Base-by-base conservation (phyloP, 2,113 vertebrate species). In the Cynocephalus volans region DNA sequence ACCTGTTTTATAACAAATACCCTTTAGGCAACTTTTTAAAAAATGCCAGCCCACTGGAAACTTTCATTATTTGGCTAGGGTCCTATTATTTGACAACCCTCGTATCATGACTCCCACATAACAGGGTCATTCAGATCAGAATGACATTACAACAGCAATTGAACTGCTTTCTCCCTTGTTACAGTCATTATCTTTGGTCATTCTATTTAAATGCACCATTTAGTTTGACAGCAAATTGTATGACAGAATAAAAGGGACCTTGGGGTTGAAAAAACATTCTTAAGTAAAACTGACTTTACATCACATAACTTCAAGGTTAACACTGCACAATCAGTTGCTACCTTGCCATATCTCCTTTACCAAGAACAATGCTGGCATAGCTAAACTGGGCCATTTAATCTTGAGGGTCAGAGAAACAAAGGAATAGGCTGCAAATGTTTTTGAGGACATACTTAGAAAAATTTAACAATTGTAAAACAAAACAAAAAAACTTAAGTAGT, bases 171-270 rank as follows among this genome's bases (percentile, higher is more conserved):
- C 96, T 95, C 24, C 82, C 80, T 93, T 62, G 77, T 92, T 93
- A 77, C 8, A 97, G 80, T 95, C 85, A 97, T 83, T 94, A 96
- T 95, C 93, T 79, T 81, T 97, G 93, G 56, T 76, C 96, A 70
- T 97, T 98, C 92, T 95, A 93, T 92, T 98, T 97, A 98, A 98
- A 97, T 85, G 87, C 67, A 65, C 97, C 95, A 97, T 97, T 98
- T 97, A 98, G 85, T 67, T 95, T 95, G 87, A 98, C 88, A 94
- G 58, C 9, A 98, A 97, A 97, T 80, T 95, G 83, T 91, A 77
- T 90, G 82, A 96, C 58, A 96, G 11, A 93, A 97, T 95, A 81
- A 97, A 73, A 95, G 67, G 76, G 93, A 96, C 95, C 95, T 97
- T 97, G 80, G 69, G 45, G 50, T 62, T 87, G 54, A 65, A 91